These are phyloP conservation scores for Diploscapter pachys DNA, from an alignment of 1,140 invertebrate species.

Conservation along the genomic window DNA sequence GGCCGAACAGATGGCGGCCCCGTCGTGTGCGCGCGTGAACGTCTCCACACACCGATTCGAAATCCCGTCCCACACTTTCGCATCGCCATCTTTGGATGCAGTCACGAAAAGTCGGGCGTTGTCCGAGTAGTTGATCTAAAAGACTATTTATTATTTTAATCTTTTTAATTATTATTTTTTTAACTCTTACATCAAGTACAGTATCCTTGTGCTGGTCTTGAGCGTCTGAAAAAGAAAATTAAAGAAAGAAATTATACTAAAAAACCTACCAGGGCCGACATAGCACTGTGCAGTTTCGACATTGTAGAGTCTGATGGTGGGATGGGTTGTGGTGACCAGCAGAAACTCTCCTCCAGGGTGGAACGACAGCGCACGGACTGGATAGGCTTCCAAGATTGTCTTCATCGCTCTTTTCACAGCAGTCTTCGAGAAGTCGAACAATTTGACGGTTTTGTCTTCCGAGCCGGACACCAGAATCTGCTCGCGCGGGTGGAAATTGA, in stretches of 20 bases:
- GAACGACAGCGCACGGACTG: conserved; percentile 81
- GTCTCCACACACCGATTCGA: conserved; percentile 86
- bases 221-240: conserved; percentile 71
- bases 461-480: conserved; percentile 89
- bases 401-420: conserved; percentile 96
- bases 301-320: conserved; percentile 85
- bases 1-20: conserved; percentile 87
- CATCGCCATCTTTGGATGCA: conserved; percentile 83
- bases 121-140: conserved; percentile 65
- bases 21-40: conserved; percentile 86
- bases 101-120: conserved; percentile 73
- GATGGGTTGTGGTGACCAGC: conserved; percentile 86
- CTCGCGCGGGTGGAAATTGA: conserved; percentile 86
- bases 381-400: conserved; percentile 75
- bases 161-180: too few species aligned
- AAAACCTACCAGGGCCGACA: conserved; percentile 63
- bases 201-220: conserved; percentile 83
- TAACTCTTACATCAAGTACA: conserved; percentile 71
- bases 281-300: conserved; percentile 92
- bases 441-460: conserved; percentile 84
- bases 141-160: conserved; percentile 11
- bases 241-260: too few species aligned
- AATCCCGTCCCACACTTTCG: conserved; percentile 70
- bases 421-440: conserved; percentile 96
- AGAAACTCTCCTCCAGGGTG: conserved; percentile 92